Evolutionary conservation across 1,140 invertebrate genomes (phyloP).

Genomic region (Camponotus vicinus): DNA sequence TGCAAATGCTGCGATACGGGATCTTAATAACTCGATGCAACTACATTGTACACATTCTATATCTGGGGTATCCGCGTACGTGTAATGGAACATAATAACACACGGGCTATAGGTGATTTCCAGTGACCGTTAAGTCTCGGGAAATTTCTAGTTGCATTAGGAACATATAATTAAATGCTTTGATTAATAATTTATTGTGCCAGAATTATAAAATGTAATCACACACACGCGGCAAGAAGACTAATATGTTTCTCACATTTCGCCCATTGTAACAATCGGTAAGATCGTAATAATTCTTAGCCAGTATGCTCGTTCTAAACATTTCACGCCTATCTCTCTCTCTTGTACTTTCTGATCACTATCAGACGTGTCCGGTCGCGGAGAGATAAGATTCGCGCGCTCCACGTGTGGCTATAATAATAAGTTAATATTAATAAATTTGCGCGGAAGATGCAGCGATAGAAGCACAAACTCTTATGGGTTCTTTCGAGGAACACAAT

Average conservation of each 20-base stretch:
- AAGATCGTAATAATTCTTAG: conserved; percentile 9
- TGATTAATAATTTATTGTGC: conserved; percentile 77
- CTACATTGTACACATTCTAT: conserved; percentile 33
- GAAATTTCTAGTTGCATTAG: conserved; percentile 75
- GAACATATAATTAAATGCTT: conserved; percentile 71
- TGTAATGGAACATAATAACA: conserved; percentile 40
- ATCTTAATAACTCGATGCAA: conserved; percentile 56
- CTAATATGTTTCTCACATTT: conserved; percentile 52
- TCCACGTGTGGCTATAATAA: background rate
- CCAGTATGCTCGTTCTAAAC: conserved; percentile 39
- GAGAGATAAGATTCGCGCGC: background rate
- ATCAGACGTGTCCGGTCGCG: conserved; percentile 13
- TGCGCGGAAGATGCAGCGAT: background rate
- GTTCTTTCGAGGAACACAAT: background rate
- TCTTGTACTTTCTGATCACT: conserved; percentile 44
- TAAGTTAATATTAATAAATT: background rate
- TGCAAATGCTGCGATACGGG: conserved; percentile 27
- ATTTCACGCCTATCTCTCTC: background rate
- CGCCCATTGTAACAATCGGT: conserved; percentile 52
- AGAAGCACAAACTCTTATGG: background rate
- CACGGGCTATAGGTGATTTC: conserved; percentile 15
- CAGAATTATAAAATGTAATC: conserved; percentile 48
- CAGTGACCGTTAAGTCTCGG: conserved; percentile 55
- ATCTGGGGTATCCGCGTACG: conserved; percentile 14
- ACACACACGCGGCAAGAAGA: conserved; percentile 14